Conservation (phyloP, 2,888 invertebrate species). For the Leptothorax acervorum region DNA sequence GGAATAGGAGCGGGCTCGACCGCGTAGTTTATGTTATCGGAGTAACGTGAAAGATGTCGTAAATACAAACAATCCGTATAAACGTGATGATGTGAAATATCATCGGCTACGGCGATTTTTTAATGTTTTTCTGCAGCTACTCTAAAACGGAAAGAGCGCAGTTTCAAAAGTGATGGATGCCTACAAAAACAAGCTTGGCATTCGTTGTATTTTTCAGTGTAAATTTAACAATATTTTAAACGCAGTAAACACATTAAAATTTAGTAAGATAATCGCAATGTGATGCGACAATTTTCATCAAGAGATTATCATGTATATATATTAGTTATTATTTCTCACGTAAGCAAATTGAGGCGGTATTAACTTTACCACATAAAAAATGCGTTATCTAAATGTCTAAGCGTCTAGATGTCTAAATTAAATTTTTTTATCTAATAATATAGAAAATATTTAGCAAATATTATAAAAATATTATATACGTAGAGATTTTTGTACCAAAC, state of each 20-base stretch:
- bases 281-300: conserved; percentile 14
- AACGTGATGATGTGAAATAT: neutral
- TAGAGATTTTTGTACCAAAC: neutral
- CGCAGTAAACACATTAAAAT: neutral
- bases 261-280: neutral
- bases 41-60: neutral
- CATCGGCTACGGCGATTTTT: neutral
- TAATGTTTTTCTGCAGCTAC: neutral
- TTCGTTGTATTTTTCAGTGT: neutral
- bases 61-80: neutral
- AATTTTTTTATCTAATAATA: neutral
- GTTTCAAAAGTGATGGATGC: neutral
- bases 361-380: neutral
- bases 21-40: neutral
- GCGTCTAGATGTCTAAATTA: too few relatives aligned
- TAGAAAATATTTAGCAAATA: neutral
- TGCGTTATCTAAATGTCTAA: neutral
- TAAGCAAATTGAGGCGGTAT: neutral
- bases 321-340: neutral
- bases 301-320: conserved; percentile 1
- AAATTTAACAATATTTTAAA: conserved; percentile 17
- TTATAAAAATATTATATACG: neutral
- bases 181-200: neutral
- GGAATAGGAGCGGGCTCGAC: neutral
- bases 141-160: neutral